Evolutionary conservation across 1,140 invertebrate genomes (phyloP), one percentile per base, ranked within the genome.

Genomic region (Lethrus apterus): DNA sequence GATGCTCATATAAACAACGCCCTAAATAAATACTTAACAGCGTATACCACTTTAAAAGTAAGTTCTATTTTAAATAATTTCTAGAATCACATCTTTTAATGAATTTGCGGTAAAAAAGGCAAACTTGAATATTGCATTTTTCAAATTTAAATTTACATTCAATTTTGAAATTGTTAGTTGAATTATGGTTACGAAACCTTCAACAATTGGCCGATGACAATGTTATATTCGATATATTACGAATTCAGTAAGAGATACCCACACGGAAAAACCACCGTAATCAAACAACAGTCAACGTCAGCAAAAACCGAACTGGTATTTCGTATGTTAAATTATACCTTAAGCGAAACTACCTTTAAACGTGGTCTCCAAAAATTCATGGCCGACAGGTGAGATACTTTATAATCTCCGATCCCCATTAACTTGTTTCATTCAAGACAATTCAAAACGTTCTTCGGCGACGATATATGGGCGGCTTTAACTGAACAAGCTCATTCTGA

Each of bases 281-380:
- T 84, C 65, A 82, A 82, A 57, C 77, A 83, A 52, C 81, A 84
- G 57, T 80, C 79, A 0, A 73, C 73, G 3, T 78, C 75, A 18
- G 76, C 76, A 5, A 83, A 84, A 67, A 81, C 85, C n/a, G 89
- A 89, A 48, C 73, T 92, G n/a, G 73, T 96, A 7, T 86, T 97
- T 57, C 73, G 92, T 29, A 97, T 97, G 92, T 80, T 97, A 60
- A 85, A 89, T 56, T 83, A 85, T 54, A 91, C 89, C 3, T 70
- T 97, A 4, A 86, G 89, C 3, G 77, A 80, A 34, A 67, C 77
- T 3, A 82, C 83, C 0, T 94, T 97, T 64, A 80, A 76, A 52
- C 75, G 75, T 50, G 88, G 84, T 9, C 59, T 94, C 24, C 75
- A 77, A 48, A 78, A 73, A 48, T 86, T 89, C 57, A 71, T 89